Conservation (phyloP, 2,797 vertebrate genomes). For the Rachycentron canadum region DNA sequence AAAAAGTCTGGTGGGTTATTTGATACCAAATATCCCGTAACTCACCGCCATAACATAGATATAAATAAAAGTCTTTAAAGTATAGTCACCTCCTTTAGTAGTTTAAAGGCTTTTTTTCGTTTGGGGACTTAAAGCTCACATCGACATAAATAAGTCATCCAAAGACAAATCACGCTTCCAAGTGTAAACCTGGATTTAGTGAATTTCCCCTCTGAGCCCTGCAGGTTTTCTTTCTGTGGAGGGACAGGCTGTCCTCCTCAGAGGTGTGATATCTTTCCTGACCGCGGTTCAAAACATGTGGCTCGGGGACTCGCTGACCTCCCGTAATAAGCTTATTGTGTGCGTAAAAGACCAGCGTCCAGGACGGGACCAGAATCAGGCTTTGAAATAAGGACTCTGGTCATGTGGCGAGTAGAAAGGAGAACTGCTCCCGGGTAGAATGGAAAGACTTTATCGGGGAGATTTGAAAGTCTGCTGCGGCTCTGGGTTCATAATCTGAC, state of each 20-base stretch:
- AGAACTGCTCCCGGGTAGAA: slow-evolving; percentile 10
- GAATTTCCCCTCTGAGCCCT: background rate
- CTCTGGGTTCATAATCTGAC: background rate
- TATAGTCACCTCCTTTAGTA: background rate
- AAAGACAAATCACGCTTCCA: background rate
- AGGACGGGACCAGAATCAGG: slow-evolving; percentile 11
- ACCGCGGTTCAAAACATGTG: too few relatives aligned
- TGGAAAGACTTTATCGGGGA: background rate
- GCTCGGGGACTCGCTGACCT: slow-evolving; percentile 57
- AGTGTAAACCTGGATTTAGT: background rate
- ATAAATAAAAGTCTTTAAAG: background rate
- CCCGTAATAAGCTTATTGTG: slow-evolving; percentile 69
- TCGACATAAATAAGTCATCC: background rate
- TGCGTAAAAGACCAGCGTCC: slow-evolving; percentile 31
- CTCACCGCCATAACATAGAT: background rate
- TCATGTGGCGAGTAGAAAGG: slow-evolving; percentile 19
- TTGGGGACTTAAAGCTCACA: background rate
- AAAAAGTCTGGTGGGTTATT: background rate
- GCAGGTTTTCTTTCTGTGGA: background rate
- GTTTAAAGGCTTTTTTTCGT: background rate
- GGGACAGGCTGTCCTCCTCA: background rate
- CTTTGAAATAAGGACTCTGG: slow-evolving; percentile 38
- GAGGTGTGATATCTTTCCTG: slow-evolving; percentile 39
- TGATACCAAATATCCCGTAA: background rate
- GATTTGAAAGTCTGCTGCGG: background rate